phyloP scores from a whole-genome alignment of 2,888 invertebrate genomes.

The Tetragonula carbonaria region DNA sequence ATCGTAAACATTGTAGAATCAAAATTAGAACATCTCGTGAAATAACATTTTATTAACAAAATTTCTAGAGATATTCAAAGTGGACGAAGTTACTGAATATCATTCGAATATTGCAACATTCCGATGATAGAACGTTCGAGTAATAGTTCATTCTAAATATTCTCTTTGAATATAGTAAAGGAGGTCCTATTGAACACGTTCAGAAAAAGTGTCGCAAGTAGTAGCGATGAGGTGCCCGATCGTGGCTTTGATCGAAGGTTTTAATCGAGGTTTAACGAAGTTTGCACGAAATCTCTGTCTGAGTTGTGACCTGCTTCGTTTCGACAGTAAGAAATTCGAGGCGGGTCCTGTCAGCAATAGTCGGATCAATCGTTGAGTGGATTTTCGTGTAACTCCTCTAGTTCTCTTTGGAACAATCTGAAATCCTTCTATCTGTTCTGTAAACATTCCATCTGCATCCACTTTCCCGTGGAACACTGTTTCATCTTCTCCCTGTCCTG shows the following conservation, averaged over 20 bases:
- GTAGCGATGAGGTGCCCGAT: background rate
- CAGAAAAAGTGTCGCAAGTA: too few relatives aligned
- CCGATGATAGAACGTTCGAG: too few relatives aligned
- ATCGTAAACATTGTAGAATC: too few relatives aligned
- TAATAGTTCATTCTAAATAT: too few relatives aligned
- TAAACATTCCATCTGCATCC: constrained; percentile 41
- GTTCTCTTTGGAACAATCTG: constrained; percentile 30
- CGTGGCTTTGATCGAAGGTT: background rate
- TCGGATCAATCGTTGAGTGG: constrained; percentile 62
- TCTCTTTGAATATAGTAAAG: too few relatives aligned
- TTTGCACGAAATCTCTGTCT: background rate
- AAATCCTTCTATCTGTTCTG: constrained; percentile 48
- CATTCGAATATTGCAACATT: too few relatives aligned
- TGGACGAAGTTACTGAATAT: too few relatives aligned
- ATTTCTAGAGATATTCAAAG: too few relatives aligned
- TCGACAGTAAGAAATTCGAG: constrained; percentile 52
- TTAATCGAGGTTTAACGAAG: background rate
- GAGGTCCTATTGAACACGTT: too few relatives aligned
- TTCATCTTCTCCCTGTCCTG: constrained; percentile 27
- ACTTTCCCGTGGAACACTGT: constrained; percentile 32
- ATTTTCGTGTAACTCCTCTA: constrained; percentile 65
- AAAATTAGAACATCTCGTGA: too few relatives aligned
- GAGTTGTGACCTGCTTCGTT: constrained; percentile 33
- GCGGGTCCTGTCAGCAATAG: constrained; percentile 12
- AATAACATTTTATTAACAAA: too few relatives aligned